phyloP scores from a whole-genome alignment of 2,113 vertebrate species.

The Podocnemis expansa region DNA sequence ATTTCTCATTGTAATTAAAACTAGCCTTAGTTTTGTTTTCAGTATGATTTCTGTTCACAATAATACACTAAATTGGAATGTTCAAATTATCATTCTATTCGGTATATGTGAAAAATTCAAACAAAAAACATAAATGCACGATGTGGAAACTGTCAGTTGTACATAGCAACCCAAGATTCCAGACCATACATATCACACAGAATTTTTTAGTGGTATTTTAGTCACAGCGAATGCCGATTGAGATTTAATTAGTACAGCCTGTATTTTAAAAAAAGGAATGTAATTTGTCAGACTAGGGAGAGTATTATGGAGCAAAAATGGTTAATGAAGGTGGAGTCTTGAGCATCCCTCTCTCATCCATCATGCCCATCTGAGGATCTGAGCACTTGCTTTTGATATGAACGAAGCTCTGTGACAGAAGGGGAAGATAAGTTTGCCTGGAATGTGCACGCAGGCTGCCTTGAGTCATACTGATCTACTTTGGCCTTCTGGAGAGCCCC shows the following conservation, averaged over 20 bases:
- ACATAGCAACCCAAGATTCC: neutral
- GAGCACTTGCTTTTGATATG: neutral
- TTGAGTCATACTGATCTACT: neutral
- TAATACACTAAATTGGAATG: neutral
- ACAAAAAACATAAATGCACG: neutral
- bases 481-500: neutral
- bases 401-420: neutral
- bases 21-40: neutral
- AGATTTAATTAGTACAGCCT: neutral
- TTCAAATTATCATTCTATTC: neutral
- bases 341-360: neutral
- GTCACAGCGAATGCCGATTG: neutral
- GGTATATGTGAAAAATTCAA: neutral
- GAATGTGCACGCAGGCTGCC: neutral
- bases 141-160: neutral
- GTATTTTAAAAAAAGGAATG: neutral
- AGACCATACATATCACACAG: neutral
- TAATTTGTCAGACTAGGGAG: conserved; percentile 9
- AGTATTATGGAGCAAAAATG: neutral
- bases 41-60: neutral
- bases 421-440: neutral
- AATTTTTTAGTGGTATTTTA: neutral
- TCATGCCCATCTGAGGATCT: neutral
- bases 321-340: neutral
- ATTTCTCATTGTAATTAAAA: conserved; percentile 13